These are phyloP conservation scores for Heterodera carotae DNA, from an alignment of 1,140 invertebrate genomes.

Conservation along the genomic window DNA sequence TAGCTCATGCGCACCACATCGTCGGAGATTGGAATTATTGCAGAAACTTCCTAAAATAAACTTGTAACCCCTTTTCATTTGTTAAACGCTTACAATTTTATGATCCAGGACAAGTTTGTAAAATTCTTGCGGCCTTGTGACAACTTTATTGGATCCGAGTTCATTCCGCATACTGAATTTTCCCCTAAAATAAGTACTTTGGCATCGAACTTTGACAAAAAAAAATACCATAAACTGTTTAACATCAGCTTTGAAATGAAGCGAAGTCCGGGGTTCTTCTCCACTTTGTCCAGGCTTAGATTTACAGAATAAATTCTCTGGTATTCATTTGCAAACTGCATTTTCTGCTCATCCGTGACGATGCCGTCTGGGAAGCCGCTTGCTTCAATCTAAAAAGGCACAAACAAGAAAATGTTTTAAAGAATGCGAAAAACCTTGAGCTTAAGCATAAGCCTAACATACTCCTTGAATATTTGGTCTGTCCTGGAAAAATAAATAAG, in stretches of 20 bases:
- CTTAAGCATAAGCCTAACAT: background rate
- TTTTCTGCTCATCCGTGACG: background rate
- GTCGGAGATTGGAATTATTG: background rate
- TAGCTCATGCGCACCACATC: background rate
- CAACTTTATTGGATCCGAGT: background rate
- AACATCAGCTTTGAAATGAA: conserved; percentile 13
- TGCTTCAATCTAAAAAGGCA: background rate
- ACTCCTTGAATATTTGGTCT: background rate
- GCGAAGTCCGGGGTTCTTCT: background rate
- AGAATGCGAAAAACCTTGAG: too few relatives aligned
- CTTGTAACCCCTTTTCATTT: too few relatives aligned
- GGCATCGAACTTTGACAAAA: too few relatives aligned
- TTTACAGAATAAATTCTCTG: background rate
- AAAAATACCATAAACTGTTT: background rate
- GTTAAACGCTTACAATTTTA: conserved; percentile 3
- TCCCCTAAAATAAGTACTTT: too few relatives aligned
- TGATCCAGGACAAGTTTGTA: conserved; percentile 2
- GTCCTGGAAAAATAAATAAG: background rate
- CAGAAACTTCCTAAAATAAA: background rate
- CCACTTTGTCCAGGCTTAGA: background rate
- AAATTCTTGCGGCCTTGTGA: background rate
- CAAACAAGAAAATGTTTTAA: background rate
- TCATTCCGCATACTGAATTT: conserved; percentile 9
- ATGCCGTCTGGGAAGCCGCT: background rate
- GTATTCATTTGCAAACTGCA: background rate